These are phyloP conservation scores for Gnathochromis pfefferi DNA, from an alignment of 2,113 vertebrate genomes.

Conservation along the genomic window DNA sequence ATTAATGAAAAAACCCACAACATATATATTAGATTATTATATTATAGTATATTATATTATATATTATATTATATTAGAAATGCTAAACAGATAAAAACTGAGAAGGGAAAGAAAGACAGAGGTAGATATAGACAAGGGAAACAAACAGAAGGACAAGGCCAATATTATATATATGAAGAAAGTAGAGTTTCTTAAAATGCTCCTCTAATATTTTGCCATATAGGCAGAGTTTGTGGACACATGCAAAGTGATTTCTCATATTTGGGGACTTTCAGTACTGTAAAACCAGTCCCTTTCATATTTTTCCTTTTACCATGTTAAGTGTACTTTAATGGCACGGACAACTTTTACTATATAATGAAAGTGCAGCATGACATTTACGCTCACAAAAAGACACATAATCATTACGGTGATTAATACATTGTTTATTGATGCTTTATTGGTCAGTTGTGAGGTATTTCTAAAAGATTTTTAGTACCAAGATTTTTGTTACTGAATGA, in stretches of 20 bases:
- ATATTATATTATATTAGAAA: neutral
- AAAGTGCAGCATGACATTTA: neutral
- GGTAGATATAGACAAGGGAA: neutral
- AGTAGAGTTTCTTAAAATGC: neutral
- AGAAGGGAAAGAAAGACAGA: neutral
- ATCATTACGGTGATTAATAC: neutral
- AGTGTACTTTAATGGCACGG: neutral
- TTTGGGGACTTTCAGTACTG: neutral
- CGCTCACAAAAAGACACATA: neutral
- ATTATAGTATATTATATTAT: too few species aligned
- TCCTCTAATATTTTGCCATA: neutral
- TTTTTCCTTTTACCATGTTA: neutral
- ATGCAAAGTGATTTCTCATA: neutral
- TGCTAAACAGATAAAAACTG: neutral
- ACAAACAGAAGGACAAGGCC: neutral
- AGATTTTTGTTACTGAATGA: neutral
- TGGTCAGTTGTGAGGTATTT: neutral
- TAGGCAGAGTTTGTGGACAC: neutral
- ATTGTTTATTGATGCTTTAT: neutral
- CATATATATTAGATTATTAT: neutral
- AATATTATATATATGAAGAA: neutral
- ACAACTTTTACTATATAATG: neutral
- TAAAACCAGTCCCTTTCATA: neutral
- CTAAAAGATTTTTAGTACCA: neutral
- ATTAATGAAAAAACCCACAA: neutral